These are phyloP conservation scores for Synchiropus splendidus DNA, from an alignment of 2,113 vertebrate species.

Conservation along the genomic window DNA sequence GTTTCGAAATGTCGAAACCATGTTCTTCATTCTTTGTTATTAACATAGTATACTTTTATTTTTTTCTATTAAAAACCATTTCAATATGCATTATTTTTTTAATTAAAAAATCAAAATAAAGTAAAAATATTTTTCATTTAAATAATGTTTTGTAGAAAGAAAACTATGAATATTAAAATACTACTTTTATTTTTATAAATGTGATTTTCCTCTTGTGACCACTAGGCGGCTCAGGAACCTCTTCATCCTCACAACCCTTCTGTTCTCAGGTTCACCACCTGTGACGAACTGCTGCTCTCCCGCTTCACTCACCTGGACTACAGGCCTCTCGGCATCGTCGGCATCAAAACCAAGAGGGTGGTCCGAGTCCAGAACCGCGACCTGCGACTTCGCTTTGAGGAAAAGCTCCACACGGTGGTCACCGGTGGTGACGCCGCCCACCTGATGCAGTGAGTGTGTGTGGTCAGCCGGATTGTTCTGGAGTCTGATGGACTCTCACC, in stretches of 20 bases:
- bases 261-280: slow-evolving; percentile 70
- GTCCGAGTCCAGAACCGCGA: slow-evolving; percentile 74
- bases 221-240: too few species aligned
- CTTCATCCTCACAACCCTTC: not conserved
- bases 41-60: not conserved
- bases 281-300: slow-evolving; percentile 71
- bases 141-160: too few species aligned
- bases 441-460: slow-evolving; percentile 48
- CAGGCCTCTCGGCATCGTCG: slow-evolving; percentile 54
- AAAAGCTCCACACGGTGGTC: slow-evolving; percentile 69
- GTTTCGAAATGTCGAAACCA: too few species aligned
- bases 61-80: not conserved
- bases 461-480: not conserved
- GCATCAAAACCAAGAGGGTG: slow-evolving; percentile 69
- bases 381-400: slow-evolving; percentile 73
- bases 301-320: slow-evolving; percentile 71
- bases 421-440: slow-evolving; percentile 39
- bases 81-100: too few species aligned
- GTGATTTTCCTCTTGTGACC: too few species aligned
- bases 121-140: too few species aligned
- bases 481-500: slow-evolving; percentile 1
- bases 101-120: too few species aligned
- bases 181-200: too few species aligned
- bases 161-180: too few species aligned
- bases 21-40: too few species aligned